phyloP scores from a whole-genome alignment of 2,888 invertebrate genomes.

The Athripsodes cinereus region DNA sequence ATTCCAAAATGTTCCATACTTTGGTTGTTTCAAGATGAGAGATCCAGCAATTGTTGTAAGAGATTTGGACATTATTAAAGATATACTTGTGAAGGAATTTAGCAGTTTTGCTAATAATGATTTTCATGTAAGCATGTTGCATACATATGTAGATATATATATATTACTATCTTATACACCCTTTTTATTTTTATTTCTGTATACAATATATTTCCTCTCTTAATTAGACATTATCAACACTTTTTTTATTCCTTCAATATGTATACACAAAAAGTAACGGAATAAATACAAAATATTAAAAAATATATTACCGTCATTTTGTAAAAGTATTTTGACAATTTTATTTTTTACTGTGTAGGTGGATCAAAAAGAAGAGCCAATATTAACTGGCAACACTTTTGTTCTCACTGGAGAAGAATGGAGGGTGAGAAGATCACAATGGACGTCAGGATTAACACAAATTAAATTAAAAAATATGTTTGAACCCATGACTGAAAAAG shows the following conservation, averaged over 20 bases:
- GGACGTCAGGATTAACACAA: constrained; percentile 20
- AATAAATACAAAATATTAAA: too few species aligned
- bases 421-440: constrained; percentile 30
- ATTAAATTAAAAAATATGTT: constrained; percentile 15
- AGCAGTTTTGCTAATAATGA: constrained; percentile 36
- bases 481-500: constrained; percentile 8
- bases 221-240: too few species aligned
- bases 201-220: too few species aligned
- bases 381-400: constrained; percentile 31
- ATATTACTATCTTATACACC: neutral
- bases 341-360: neutral
- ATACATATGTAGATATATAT: neutral
- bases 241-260: too few species aligned
- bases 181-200: too few species aligned
- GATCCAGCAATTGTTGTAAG: constrained; percentile 33
- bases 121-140: constrained; percentile 28
- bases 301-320: too few species aligned
- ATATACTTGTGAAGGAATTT: constrained; percentile 35
- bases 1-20: constrained; percentile 32
- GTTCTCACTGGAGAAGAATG: constrained; percentile 30
- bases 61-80: constrained; percentile 35
- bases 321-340: too few species aligned
- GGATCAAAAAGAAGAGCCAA: constrained; percentile 28
- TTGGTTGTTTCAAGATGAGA: constrained; percentile 34
- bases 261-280: too few species aligned